These are phyloP conservation scores for Carduelis carduelis DNA, from an alignment of 2,797 vertebrate species.

Conservation along the genomic window DNA sequence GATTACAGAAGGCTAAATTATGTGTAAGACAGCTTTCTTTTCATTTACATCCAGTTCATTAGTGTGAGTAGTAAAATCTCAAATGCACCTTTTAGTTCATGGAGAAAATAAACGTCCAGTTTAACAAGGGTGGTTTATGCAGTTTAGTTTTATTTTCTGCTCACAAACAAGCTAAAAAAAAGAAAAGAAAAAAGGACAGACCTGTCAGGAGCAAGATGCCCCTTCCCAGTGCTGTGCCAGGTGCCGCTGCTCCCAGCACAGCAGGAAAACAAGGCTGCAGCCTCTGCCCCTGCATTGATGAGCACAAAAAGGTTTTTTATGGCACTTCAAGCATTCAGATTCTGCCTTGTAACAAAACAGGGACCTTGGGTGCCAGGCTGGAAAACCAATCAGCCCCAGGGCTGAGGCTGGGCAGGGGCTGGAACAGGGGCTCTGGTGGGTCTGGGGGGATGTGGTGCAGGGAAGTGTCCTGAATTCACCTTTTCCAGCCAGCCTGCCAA, in stretches of 20 bases:
- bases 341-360: background rate
- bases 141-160: background rate
- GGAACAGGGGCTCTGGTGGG: fast-evolving
- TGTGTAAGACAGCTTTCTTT: background rate
- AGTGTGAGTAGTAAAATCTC: background rate
- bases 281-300: background rate
- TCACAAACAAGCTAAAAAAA: background rate
- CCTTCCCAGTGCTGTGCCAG: background rate
- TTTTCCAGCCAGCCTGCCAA: background rate
- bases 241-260: background rate
- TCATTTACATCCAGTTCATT: background rate
- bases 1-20: background rate
- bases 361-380: background rate
- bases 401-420: background rate
- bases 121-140: background rate
- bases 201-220: background rate
- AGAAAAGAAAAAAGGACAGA: fast-evolving
- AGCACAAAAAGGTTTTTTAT: background rate
- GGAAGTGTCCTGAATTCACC: background rate
- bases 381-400: background rate
- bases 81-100: background rate
- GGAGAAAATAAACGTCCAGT: background rate
- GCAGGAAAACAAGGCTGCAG: background rate
- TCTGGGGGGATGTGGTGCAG: background rate
- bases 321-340: background rate